phyloP scores from a whole-genome alignment of 2,888 invertebrate species.

The Yponomeuta cagnagella region DNA sequence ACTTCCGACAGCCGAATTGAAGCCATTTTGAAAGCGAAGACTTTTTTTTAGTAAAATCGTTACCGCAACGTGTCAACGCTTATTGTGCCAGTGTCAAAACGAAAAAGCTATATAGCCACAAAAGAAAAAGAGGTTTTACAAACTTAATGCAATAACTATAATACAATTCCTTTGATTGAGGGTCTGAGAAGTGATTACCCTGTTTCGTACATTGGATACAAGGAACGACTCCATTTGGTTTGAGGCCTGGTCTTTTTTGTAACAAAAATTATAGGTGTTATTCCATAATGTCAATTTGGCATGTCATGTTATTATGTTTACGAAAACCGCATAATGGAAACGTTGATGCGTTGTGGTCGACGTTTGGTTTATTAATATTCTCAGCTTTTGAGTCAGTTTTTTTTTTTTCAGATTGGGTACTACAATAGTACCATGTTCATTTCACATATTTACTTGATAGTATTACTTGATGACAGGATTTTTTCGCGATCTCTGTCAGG shows the following conservation, averaged over 20 bases:
- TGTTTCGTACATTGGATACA: constrained; percentile 58
- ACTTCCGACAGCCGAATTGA: constrained; percentile 49
- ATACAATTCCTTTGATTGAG: constrained; percentile 54
- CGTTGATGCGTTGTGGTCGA: constrained; percentile 29
- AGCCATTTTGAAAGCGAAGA: constrained; percentile 35
- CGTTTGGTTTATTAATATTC: constrained; percentile 21
- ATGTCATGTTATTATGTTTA: constrained; percentile 51
- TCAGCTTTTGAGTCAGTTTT: not conserved
- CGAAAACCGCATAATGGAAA: constrained; percentile 48
- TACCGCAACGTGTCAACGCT: constrained; percentile 69
- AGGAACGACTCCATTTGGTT: constrained; percentile 65
- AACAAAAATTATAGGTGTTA: constrained; percentile 63
- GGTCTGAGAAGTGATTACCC: constrained; percentile 67
- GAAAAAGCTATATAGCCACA: constrained; percentile 47
- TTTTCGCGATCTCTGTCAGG: not conserved
- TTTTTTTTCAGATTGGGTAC: not conserved
- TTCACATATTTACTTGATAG: too few species aligned
- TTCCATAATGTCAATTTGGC: constrained; percentile 40
- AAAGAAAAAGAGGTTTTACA: constrained; percentile 61
- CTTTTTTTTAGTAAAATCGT: constrained; percentile 54
- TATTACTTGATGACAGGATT: too few species aligned
- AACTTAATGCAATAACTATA: constrained; percentile 59
- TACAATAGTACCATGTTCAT: not conserved
- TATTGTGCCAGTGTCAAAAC: constrained; percentile 48
- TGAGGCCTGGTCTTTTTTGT: constrained; percentile 39